Percentiles rank a stretch among this genome's conserved stretches.
Evolutionary conservation across 2,888 invertebrate genomes (phyloP).

Genomic region (Bedellia somnulentella): DNA sequence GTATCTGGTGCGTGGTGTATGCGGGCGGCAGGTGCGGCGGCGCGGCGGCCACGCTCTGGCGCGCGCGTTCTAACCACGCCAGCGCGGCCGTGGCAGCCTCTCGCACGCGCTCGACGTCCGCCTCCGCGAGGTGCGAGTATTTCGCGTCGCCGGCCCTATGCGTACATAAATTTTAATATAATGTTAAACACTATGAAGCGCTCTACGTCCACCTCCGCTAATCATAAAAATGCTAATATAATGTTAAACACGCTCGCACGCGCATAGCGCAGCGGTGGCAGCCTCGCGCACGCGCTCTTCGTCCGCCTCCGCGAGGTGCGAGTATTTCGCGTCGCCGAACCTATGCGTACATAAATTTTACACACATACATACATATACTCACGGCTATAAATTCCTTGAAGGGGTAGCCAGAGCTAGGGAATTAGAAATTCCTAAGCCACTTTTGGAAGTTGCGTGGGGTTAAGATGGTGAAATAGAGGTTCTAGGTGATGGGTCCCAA

Average conservation of each 20-base stretch:
- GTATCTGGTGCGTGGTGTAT: constrained; percentile 77
- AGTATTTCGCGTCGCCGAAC: constrained; percentile 70
- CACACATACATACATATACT: too few species aligned
- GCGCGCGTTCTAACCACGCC: constrained; percentile 81
- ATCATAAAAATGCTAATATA: too few species aligned
- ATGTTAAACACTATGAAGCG: too few species aligned
- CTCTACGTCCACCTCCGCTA: too few species aligned
- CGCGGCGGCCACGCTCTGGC: constrained; percentile 65
- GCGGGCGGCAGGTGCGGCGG: constrained; percentile 74
- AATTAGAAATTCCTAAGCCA: too few species aligned
- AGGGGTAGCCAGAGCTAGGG: too few species aligned
- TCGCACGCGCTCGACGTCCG: constrained; percentile 77
- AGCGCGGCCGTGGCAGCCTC: constrained; percentile 71
- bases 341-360: too few species aligned
- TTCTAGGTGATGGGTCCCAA: too few species aligned
- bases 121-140: constrained; percentile 78
- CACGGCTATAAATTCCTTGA: too few species aligned
- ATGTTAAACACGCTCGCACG: constrained; percentile 85
- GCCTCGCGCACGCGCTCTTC: constrained; percentile 74
- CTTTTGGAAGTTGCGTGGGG: too few species aligned
- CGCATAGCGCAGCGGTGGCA: constrained; percentile 71
- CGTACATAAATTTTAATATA: too few species aligned
- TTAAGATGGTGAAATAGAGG: too few species aligned
- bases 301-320: constrained; percentile 81
- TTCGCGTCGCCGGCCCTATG: constrained; percentile 67